Evolutionary conservation across 92 coral and sea anemone species (phyloP).

Genomic region (Metridium senile): DNA sequence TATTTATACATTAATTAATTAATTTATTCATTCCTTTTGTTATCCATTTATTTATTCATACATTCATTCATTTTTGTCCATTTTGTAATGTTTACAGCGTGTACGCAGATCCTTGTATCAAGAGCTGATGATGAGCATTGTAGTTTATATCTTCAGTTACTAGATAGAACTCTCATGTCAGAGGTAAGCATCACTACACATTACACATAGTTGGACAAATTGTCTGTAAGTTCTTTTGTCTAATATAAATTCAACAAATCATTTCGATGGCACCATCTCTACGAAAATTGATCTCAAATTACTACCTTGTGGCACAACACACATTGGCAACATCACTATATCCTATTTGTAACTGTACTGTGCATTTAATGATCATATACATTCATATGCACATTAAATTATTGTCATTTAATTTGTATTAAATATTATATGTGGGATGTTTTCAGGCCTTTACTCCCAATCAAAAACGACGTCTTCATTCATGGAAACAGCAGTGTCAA

Average conservation of each 20-base stretch:
- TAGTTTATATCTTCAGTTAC: slow-evolving; percentile 64
- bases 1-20: background rate
- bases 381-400: too few species aligned
- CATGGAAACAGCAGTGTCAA: slow-evolving; percentile 96
- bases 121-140: slow-evolving; percentile 94
- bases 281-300: too few species aligned
- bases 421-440: too few species aligned
- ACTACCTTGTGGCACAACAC: too few species aligned
- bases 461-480: slow-evolving; percentile 89
- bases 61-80: background rate
- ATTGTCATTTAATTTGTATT: too few species aligned
- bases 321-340: too few species aligned
- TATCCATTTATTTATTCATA: background rate
- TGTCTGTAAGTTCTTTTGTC: too few species aligned
- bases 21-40: background rate
- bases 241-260: too few species aligned
- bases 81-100: slow-evolving; percentile 56
- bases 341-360: too few species aligned
- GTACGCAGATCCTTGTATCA: slow-evolving; percentile 95
- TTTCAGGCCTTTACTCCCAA: slow-evolving; percentile 80
- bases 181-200: too few species aligned
- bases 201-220: too few species aligned
- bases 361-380: background rate
- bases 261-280: too few species aligned
- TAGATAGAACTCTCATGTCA: slow-evolving; percentile 80